Evolutionary conservation across 2,797 vertebrate species (phyloP).

Genomic region (Peromyscus attwateri): DNA sequence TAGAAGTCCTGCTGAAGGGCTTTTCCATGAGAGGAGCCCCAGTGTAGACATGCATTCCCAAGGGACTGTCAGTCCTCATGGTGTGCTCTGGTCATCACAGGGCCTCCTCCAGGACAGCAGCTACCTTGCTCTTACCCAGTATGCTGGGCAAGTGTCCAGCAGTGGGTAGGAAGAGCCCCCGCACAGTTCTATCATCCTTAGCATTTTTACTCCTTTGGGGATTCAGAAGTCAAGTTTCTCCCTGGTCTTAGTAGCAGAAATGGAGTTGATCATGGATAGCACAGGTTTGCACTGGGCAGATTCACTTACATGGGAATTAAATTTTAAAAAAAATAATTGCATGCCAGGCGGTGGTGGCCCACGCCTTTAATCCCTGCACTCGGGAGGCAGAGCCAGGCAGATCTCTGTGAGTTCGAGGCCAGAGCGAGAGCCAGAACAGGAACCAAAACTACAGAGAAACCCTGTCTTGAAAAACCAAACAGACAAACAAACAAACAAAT

Average conservation of each 20-base stretch:
- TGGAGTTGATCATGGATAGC: not conserved
- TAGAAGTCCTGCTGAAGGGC: not conserved
- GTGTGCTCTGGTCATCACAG: not conserved
- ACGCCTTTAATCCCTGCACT: no score
- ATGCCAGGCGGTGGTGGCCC: no score
- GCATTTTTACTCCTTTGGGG: not conserved
- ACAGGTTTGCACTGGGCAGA: not conserved
- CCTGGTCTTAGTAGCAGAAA: not conserved
- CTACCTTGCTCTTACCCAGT: not conserved
- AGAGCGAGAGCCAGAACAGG: no score
- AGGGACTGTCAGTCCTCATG: no score
- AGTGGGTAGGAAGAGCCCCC: accelerated
- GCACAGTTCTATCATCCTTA: accelerated
- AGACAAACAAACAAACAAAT: no score
- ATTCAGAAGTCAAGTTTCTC: not conserved
- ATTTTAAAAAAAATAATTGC: not conserved
- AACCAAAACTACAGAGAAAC: no score
- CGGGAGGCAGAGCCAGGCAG: no score
- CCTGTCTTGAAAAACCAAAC: no score
- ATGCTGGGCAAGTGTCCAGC: not conserved
- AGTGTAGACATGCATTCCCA: accelerated
- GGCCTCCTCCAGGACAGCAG: not conserved
- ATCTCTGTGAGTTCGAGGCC: no score
- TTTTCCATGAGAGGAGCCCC: not conserved
- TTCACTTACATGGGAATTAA: not conserved